phyloP scores from a whole-genome alignment of 1,140 invertebrate species.

The Drosophila truncata region DNA sequence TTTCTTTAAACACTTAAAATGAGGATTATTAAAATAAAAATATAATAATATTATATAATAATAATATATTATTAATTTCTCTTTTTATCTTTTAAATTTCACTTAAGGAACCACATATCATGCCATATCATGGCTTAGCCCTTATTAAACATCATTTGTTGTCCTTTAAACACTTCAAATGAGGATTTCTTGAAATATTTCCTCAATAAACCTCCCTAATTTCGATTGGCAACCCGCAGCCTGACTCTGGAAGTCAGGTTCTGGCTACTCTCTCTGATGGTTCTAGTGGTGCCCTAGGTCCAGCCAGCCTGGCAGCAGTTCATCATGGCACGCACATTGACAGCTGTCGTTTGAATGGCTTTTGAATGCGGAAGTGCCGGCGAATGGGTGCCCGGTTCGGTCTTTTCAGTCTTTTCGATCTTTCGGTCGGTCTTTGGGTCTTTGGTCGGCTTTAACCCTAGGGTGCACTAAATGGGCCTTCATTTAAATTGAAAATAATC shows the following conservation, averaged over 20 bases:
- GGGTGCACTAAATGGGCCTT: slow-evolving; percentile 75
- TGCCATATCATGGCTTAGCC: too few species aligned
- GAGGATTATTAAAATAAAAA: too few species aligned
- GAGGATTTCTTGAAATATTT: slow-evolving; percentile 5
- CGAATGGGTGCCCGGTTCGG: slow-evolving; percentile 22
- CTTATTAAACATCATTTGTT: too few species aligned
- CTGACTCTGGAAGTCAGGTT: background rate
- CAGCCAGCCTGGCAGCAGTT: slow-evolving; percentile 45
- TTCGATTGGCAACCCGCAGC: slow-evolving; percentile 10
- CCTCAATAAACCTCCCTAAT: slow-evolving; percentile 17
- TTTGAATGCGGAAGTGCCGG: slow-evolving; percentile 73
- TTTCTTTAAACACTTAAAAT: slow-evolving; percentile 15
- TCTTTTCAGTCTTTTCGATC: slow-evolving; percentile 7
- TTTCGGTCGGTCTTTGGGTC: background rate
- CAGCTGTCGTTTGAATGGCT: slow-evolving; percentile 76
- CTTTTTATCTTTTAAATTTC: too few species aligned
- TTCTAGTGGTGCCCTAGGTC: slow-evolving; percentile 24
- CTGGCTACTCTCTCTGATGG: background rate
- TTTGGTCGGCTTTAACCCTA: slow-evolving; percentile 25
- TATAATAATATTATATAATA: too few species aligned
- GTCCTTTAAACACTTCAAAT: too few species aligned
- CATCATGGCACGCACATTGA: slow-evolving; percentile 79
- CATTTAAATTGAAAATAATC: slow-evolving; percentile 83
- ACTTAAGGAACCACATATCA: too few species aligned
- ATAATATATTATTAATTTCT: too few species aligned